Percentiles rank a stretch among this genome's conserved stretches.
phyloP scores from a whole-genome alignment of 2,888 invertebrate genomes.

The Drosophila maculinotata region DNA sequence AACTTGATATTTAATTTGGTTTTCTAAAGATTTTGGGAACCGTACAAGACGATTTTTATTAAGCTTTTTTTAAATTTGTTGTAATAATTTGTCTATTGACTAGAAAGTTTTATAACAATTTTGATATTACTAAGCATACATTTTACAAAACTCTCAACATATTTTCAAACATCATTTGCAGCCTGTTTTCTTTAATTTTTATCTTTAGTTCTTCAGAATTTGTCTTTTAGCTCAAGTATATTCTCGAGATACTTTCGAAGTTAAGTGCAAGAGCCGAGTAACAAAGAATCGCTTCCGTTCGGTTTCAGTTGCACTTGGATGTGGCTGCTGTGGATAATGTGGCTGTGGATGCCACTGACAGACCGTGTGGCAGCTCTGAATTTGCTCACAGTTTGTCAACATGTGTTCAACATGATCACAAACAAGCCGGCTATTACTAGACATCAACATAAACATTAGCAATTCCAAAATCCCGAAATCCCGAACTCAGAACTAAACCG shows the following conservation, averaged over 20 bases:
- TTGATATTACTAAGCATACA: neutral
- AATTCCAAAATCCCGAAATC: slow-evolving; percentile 12
- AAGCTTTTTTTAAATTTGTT: too few species aligned
- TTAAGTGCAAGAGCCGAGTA: slow-evolving; percentile 14
- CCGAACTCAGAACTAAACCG: neutral
- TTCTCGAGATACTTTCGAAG: slow-evolving; percentile 13
- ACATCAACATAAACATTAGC: slow-evolving; percentile 60
- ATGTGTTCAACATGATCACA: slow-evolving; percentile 75
- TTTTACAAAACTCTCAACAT: neutral
- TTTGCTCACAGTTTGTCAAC: slow-evolving; percentile 72
- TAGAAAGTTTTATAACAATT: too few species aligned
- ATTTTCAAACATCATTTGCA: neutral
- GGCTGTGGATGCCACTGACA: slow-evolving; percentile 30
- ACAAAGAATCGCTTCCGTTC: slow-evolving; percentile 62
- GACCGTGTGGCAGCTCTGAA: slow-evolving; percentile 28
- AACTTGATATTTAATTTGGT: too few species aligned
- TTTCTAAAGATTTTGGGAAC: too few species aligned
- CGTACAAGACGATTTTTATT: too few species aligned
- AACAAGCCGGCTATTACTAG: slow-evolving; percentile 52
- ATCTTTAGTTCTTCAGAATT: neutral
- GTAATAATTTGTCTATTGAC: too few species aligned
- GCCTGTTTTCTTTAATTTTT: neutral
- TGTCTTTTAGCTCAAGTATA: neutral
- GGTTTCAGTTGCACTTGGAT: slow-evolving; percentile 68
- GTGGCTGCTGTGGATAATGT: slow-evolving; percentile 23